These are phyloP conservation scores for Sebastes oblongus DNA, from an alignment of 2,797 vertebrate species.

Conservation along the genomic window DNA sequence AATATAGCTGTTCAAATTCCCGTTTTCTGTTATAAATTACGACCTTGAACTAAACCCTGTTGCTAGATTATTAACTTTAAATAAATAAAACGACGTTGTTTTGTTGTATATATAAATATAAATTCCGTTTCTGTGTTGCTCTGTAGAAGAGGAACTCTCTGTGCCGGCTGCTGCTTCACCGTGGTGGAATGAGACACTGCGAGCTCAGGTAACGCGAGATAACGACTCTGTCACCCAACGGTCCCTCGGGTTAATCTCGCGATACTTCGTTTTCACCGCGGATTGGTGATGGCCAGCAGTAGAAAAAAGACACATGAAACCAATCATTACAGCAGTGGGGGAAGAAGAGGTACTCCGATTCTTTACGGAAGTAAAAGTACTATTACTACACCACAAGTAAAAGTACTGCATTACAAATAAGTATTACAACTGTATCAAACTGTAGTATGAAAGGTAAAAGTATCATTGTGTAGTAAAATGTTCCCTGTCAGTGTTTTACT, in stretches of 20 bases:
- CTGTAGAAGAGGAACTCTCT: conserved; percentile 48
- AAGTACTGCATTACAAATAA: no score
- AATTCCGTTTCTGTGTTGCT: conserved; percentile 47
- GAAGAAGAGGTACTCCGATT: neutral
- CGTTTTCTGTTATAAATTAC: conserved; percentile 55
- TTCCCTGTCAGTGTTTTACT: no score
- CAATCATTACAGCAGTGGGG: neutral
- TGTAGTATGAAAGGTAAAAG: no score
- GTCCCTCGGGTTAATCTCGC: conserved; percentile 55
- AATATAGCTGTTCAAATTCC: conserved; percentile 39
- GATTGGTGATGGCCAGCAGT: conserved; percentile 2
- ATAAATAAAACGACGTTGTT: conserved; percentile 62
- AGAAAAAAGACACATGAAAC: no score
- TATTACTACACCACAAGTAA: neutral
- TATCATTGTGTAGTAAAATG: no score
- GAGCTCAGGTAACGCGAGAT: conserved; percentile 77
- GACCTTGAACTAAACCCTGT: neutral
- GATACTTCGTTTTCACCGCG: conserved; percentile 30
- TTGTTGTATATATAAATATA: conserved; percentile 45
- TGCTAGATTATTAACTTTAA: conserved; percentile 25
- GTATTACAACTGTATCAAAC: no score
- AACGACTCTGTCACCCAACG: conserved; percentile 28
- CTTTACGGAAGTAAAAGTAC: neutral
- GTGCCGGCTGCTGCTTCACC: conserved; percentile 46
- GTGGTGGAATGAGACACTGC: conserved; percentile 75